Base-by-base conservation (phyloP, 2,888 invertebrate genomes). In the Callinectes sapidus region DNA sequence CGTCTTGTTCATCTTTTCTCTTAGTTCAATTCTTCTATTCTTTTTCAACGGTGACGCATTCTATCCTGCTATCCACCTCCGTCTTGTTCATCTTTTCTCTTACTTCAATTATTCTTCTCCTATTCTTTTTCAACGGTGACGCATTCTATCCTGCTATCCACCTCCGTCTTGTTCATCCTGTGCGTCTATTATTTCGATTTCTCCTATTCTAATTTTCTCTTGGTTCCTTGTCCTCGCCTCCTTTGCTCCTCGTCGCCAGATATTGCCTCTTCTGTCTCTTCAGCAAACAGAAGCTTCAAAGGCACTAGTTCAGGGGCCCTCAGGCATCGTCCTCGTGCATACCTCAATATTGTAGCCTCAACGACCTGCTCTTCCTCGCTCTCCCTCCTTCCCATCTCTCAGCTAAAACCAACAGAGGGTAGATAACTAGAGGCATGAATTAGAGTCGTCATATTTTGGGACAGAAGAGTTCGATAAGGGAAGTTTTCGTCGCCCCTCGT, bases 231-330 rank as follows among this genome's bases (percentile, higher is more conserved):
- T 81, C 32, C 35, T 35, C 81, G 14, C 32, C 16, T 14, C 6
- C 81, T 16, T n/a, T 87, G n/a, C 87, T 42, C 42, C 87, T 87
- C 87, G 48, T 87, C 87, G 42, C 32, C 35, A 81, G 81, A 81
- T 81, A 81, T 81, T 81, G 81, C 81, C 81, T 87, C 87, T 87
- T 87, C 87, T 87, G 48, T 87, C 81, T 32, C 81, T 81, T 81
- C 81, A 32, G 81, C 35, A 81, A 81, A 81, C 81, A 81, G 14
- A 81, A 32, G 32, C 81, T 81, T 81, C 81, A 81, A 81, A 81
- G 81, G 81, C 35, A 48, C 48, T 8, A 35, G 32, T 81, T 81
- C 81, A 81, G 35, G 35, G 81, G 35, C 81, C 81, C 81, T 81
- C 35, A 81, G 35, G 81, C 35, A 81, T 81, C 32, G 35, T 81